Percentiles rank a stretch among this genome's conserved stretches.
Conservation (phyloP, 2,888 invertebrate species). For the Clitarchus hookeri region DNA sequence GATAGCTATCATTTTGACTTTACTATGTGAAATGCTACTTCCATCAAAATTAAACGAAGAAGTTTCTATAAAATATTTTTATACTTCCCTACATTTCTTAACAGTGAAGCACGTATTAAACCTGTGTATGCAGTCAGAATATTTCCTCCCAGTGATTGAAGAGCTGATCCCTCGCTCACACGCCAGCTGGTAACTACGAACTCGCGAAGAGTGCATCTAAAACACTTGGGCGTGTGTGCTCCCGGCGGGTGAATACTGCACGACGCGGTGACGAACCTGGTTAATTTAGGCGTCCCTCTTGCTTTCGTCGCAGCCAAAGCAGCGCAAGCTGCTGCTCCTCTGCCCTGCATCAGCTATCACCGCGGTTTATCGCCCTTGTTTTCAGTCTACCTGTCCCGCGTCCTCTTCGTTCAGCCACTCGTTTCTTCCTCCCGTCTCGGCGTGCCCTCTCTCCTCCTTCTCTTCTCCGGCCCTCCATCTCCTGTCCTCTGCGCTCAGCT, state of each 20-base stretch:
- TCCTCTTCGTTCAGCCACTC: slow-evolving; percentile 16
- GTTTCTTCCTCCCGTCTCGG: slow-evolving; percentile 36
- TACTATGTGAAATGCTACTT: too few relatives aligned
- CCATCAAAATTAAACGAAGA: too few relatives aligned
- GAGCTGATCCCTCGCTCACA: not conserved
- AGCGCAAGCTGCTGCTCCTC: not conserved
- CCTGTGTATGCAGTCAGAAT: too few relatives aligned
- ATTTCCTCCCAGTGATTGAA: too few relatives aligned
- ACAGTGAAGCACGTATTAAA: too few relatives aligned
- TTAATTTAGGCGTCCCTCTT: slow-evolving; percentile 39
- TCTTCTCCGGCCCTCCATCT: slow-evolving; percentile 17
- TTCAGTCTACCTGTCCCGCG: slow-evolving; percentile 21
- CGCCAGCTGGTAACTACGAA: not conserved
- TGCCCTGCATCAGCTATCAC: not conserved
- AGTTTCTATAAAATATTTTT: too few relatives aligned
- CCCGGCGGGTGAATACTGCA: not conserved
- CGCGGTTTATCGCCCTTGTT: not conserved
- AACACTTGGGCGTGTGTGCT: not conserved
- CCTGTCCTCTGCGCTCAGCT: slow-evolving; percentile 22
- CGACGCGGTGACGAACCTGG: not conserved
- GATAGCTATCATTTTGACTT: too few relatives aligned
- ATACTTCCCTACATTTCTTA: too few relatives aligned
- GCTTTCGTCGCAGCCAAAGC: not conserved
- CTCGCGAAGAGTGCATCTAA: not conserved
- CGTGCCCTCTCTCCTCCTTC: slow-evolving; percentile 23